Conservation (phyloP, 2,113 vertebrate genomes). For the Gymnobelideus leadbeateri region DNA sequence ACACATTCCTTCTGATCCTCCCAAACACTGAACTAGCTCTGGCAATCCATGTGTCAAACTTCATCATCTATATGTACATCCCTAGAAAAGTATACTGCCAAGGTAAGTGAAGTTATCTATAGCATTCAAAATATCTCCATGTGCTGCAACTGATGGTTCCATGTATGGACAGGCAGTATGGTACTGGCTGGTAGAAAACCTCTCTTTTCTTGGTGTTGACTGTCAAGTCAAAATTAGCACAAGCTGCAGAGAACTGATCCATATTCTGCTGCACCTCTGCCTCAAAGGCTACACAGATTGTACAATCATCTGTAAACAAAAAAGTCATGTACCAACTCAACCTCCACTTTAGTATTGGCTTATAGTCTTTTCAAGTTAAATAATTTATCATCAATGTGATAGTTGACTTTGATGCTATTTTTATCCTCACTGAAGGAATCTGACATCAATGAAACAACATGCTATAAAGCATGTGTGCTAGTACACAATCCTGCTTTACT, state of each 20-base stretch:
- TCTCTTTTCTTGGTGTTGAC: not conserved
- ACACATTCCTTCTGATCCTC: not conserved
- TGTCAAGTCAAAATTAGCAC: not conserved
- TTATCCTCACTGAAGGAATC: not conserved
- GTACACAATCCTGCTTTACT: not conserved
- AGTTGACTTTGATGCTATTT: too few species aligned
- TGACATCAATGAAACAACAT: too few species aligned
- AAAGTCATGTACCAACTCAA: not conserved
- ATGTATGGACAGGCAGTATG: not conserved
- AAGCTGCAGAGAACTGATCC: not conserved
- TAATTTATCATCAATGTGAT: not conserved
- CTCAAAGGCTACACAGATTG: not conserved
- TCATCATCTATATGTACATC: not conserved
- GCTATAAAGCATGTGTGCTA: not conserved
- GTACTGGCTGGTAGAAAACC: not conserved
- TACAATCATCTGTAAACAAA: not conserved
- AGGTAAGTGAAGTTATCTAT: not conserved
- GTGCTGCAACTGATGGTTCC: not conserved
- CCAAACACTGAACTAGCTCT: too few species aligned
- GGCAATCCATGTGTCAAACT: not conserved
- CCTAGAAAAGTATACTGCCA: not conserved
- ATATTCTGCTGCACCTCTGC: not conserved
- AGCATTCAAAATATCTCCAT: not conserved
- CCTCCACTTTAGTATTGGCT: not conserved
- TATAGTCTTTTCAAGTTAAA: not conserved